phyloP scores from a whole-genome alignment of 2,113 vertebrate genomes.

The Hyperopisus bebe region DNA sequence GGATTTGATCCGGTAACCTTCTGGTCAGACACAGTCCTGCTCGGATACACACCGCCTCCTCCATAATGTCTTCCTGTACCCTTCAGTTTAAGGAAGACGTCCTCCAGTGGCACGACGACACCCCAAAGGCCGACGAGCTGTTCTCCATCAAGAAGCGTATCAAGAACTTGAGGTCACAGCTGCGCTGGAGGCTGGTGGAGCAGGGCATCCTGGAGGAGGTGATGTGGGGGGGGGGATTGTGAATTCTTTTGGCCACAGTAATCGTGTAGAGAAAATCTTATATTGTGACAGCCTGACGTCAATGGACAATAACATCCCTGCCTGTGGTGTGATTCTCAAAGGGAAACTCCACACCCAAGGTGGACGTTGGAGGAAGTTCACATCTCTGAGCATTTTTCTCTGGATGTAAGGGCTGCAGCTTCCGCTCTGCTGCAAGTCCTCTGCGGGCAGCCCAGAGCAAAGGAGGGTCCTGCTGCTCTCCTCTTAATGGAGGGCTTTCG shows the following conservation, averaged over 20 bases:
- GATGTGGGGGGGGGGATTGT: not conserved
- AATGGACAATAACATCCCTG: not conserved
- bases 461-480: not conserved
- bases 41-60: not conserved
- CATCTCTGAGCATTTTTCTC: not conserved
- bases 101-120: slow-evolving; percentile 53
- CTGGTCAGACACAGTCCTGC: not conserved
- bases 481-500: not conserved
- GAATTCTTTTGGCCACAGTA: not conserved
- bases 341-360: not conserved
- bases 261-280: not conserved
- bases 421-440: not conserved
- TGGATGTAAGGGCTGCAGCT: not conserved
- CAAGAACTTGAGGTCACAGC: slow-evolving; percentile 57
- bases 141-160: slow-evolving; percentile 62
- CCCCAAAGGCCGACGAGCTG: slow-evolving; percentile 51
- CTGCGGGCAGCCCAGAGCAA: not conserved
- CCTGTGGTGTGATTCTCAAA: not conserved
- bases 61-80: not conserved
- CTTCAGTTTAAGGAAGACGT: slow-evolving; percentile 60
- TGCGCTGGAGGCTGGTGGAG: slow-evolving; percentile 66
- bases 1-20: not conserved
- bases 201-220: slow-evolving; percentile 67
- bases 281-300: not conserved
- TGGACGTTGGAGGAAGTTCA: not conserved